Percentiles rank a stretch among this genome's conserved stretches.
phyloP scores from a whole-genome alignment of 2,797 vertebrate species.

The Smutsia gigantea region DNA sequence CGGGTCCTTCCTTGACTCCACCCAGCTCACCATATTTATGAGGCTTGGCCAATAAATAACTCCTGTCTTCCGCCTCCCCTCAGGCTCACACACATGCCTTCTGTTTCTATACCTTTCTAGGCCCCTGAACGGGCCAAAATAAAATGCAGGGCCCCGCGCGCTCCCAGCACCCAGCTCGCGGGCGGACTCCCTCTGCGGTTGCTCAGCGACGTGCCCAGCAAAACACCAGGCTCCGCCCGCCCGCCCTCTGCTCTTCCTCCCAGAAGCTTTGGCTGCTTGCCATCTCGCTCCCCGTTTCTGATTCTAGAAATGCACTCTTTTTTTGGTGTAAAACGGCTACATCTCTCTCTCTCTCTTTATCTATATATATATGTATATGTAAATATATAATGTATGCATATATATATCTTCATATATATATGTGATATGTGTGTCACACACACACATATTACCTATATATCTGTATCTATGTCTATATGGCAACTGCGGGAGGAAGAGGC shows the following conservation, averaged over 20 bases:
- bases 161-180: not conserved
- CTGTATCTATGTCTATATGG: not conserved
- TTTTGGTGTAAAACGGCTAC: not conserved
- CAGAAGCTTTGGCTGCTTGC: constrained; percentile 74
- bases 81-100: not conserved
- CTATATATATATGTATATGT: not conserved
- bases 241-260: constrained; percentile 63
- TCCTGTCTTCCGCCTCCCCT: not conserved
- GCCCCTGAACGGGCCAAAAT: constrained; percentile 31
- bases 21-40: not conserved
- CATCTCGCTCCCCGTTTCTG: constrained; percentile 65
- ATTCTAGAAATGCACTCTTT: constrained; percentile 80
- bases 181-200: constrained; percentile 77
- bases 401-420: not conserved
- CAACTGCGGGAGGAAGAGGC: not conserved
- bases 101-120: constrained; percentile 45
- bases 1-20: not conserved
- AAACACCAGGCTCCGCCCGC: constrained; percentile 80
- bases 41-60: constrained; percentile 22
- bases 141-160: not conserved
- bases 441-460: not conserved
- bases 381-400: no score
- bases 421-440: not conserved
- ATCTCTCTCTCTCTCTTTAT: not conserved
- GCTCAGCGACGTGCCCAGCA: constrained; percentile 85